These are phyloP conservation scores for Mormoops blainvillei DNA, from an alignment of 2,113 vertebrate genomes.

Conservation along the genomic window DNA sequence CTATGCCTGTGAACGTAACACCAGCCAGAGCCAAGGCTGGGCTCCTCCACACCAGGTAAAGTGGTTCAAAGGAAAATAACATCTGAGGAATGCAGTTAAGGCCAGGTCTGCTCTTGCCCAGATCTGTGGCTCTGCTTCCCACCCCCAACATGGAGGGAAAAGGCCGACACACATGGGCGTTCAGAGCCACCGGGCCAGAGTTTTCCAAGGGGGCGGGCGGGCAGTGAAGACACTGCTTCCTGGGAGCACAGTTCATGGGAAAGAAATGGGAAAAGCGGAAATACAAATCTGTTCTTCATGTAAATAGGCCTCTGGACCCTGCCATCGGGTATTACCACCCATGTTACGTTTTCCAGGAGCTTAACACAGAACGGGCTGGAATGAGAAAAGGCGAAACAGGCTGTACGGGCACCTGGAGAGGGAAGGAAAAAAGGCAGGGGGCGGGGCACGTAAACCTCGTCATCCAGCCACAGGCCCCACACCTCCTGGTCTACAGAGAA, in stretches of 20 bases:
- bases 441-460: background rate
- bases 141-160: background rate
- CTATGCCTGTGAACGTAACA: constrained; percentile 56
- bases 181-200: background rate
- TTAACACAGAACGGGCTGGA: background rate
- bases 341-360: background rate
- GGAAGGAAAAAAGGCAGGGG: background rate
- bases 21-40: constrained; percentile 37
- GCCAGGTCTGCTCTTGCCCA: constrained; percentile 51
- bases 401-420: background rate
- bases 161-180: background rate
- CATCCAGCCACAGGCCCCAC: background rate
- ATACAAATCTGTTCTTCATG: background rate
- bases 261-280: background rate
- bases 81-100: constrained; percentile 31
- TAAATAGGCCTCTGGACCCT: background rate
- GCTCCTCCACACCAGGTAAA: background rate
- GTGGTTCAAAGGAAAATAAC: constrained; percentile 36
- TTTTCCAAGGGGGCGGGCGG: background rate
- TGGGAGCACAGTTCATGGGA: background rate
- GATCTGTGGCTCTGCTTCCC: constrained; percentile 6
- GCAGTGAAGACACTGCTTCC: background rate
- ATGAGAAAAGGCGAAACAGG: background rate
- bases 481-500: background rate
- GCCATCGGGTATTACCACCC: background rate